phyloP scores from a whole-genome alignment of 2,797 vertebrate species.

The Heteromormyrus szaboi region DNA sequence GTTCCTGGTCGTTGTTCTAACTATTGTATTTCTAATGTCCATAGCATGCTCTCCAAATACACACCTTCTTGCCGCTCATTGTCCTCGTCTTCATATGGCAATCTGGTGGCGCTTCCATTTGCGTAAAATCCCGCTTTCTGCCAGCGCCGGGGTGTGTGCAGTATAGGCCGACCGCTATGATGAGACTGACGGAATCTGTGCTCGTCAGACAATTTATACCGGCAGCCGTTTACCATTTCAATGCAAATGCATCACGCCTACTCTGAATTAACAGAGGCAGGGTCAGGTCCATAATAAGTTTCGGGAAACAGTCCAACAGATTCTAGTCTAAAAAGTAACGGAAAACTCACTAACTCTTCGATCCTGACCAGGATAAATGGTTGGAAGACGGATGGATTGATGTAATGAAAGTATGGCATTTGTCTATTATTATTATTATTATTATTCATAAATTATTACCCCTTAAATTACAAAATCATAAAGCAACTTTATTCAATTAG shows the following conservation, averaged over 20 bases:
- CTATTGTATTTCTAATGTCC: background rate
- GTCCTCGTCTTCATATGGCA: slow-evolving; percentile 44
- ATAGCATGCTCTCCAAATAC: background rate
- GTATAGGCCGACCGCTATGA: slow-evolving; percentile 11
- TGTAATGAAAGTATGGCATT: background rate
- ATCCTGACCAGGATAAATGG: background rate
- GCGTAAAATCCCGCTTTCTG: slow-evolving; percentile 16
- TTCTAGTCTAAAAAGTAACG: background rate
- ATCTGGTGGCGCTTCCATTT: slow-evolving; percentile 58
- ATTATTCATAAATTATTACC: background rate
- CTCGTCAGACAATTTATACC: slow-evolving; percentile 58
- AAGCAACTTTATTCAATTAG: background rate
- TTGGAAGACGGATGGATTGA: background rate
- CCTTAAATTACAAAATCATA: background rate
- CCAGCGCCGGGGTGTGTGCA: slow-evolving; percentile 13
- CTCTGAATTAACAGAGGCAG: slow-evolving; percentile 33
- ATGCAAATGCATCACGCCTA: slow-evolving; percentile 44
- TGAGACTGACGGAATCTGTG: slow-evolving; percentile 34
- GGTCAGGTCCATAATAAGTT: background rate
- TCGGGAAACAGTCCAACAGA: background rate
- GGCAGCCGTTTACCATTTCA: slow-evolving; percentile 75
- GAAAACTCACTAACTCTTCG: background rate
- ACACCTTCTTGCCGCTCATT: slow-evolving; percentile 54
- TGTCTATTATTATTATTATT: background rate
- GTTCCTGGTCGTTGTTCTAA: background rate